Evolutionary conservation across 1,140 invertebrate genomes (phyloP).

Genomic region (Adelges cooleyi): DNA sequence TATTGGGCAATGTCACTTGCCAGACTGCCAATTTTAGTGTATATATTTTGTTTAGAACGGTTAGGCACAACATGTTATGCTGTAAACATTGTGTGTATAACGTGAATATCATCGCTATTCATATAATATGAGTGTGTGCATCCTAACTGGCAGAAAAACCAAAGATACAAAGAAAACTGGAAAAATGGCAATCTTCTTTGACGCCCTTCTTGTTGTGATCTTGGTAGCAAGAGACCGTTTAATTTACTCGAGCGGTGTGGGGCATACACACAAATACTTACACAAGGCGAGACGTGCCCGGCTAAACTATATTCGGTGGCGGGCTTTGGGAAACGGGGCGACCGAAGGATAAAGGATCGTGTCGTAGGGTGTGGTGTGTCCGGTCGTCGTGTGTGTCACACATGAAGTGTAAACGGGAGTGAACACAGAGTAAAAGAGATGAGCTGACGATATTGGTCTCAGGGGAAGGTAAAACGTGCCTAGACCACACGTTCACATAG

Average conservation of each 20-base stretch:
- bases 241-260: slow-evolving; percentile 12
- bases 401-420: neutral
- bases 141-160: too few species aligned
- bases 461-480: slow-evolving; percentile 4
- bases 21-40: too few species aligned
- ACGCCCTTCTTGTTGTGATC: too few species aligned
- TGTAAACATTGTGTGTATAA: too few species aligned
- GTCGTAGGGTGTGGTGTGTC: neutral
- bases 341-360: neutral
- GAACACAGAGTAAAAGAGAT: neutral
- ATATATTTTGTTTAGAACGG: too few species aligned
- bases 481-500: neutral
- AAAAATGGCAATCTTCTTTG: too few species aligned
- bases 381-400: neutral
- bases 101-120: too few species aligned
- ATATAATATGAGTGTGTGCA: too few species aligned
- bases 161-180: too few species aligned
- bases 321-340: neutral
- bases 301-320: neutral
- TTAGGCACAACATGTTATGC: too few species aligned
- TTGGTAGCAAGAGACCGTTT: slow-evolving; percentile 2
- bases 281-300: neutral
- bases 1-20: too few species aligned
- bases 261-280: neutral
- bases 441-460: slow-evolving; percentile 6